A percentile compares a stretch with the other conserved stretches of the same genome.
phyloP scores from a whole-genome alignment of 2,888 invertebrate genomes.

The Caenorhabditis sp. region DNA sequence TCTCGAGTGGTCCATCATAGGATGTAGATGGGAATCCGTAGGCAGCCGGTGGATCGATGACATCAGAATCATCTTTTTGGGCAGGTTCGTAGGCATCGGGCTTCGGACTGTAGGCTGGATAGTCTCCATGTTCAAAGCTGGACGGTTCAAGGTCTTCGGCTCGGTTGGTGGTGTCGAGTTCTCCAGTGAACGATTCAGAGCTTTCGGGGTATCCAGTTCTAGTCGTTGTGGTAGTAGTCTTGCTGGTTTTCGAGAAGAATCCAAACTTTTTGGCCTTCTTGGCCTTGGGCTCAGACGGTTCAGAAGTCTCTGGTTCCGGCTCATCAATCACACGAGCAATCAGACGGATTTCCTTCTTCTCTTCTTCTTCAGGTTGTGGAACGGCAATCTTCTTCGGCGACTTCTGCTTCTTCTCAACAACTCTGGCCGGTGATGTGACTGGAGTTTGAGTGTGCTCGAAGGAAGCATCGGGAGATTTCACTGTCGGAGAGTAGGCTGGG shows the following conservation, averaged over 20 bases:
- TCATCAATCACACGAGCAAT: conserved; percentile 27
- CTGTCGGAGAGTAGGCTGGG: conserved; percentile 35
- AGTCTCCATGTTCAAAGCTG: conserved; percentile 36
- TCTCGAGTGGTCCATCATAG: conserved; percentile 65
- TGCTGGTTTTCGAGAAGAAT: conserved; percentile 44
- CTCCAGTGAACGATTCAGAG: conserved; percentile 41
- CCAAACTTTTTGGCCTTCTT: conserved; percentile 23
- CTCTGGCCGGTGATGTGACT: not conserved
- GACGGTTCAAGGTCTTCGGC: conserved; percentile 30
- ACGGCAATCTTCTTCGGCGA: conserved; percentile 28
- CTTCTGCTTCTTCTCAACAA: conserved; percentile 18
- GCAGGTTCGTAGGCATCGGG: conserved; percentile 20
- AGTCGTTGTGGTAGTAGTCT: too few relatives aligned
- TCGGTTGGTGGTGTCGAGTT: conserved; percentile 33
- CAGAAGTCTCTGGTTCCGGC: conserved; percentile 6
- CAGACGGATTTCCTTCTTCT: conserved; percentile 18
- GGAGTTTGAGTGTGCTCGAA: conserved; percentile 21
- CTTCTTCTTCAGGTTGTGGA: not conserved
- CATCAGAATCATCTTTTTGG: not conserved
- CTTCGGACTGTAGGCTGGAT: conserved; percentile 47
- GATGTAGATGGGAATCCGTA: conserved; percentile 36
- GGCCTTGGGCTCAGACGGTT: not conserved
- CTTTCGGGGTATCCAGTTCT: conserved; percentile 32
- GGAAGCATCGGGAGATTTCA: not conserved
- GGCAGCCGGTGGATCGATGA: conserved; percentile 19